These are phyloP conservation scores for Erebia palarica DNA, from an alignment of 2,888 invertebrate species.

Conservation along the genomic window DNA sequence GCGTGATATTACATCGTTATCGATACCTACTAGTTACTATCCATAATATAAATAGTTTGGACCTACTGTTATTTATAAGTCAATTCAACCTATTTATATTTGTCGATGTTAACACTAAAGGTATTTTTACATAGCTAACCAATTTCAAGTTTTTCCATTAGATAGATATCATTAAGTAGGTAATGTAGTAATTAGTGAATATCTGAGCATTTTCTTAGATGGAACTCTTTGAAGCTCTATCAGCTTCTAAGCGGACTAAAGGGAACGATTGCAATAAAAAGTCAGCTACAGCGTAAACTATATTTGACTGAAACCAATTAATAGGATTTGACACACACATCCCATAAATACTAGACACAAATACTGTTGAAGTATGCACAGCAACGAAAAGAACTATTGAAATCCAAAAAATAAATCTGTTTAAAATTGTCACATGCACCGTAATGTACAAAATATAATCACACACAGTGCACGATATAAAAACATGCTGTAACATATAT, in stretches of 20 bases:
- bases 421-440: neutral
- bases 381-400: too few species aligned
- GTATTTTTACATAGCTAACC: too few species aligned
- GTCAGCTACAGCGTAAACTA: too few species aligned
- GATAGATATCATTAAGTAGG: too few species aligned
- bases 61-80: too few species aligned
- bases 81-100: too few species aligned
- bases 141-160: too few species aligned
- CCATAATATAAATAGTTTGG: too few species aligned
- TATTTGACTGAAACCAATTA: too few species aligned
- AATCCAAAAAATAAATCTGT: neutral
- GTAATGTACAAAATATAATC: neutral
- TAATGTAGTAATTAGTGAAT: neutral
- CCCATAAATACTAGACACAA: neutral
- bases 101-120: neutral
- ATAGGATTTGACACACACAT: neutral
- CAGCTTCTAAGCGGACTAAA: neutral
- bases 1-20: slow-evolving; percentile 34
- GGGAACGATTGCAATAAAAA: too few species aligned
- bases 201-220: neutral
- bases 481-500: neutral
- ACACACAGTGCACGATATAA: neutral
- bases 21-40: slow-evolving; percentile 26
- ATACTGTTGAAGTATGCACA: too few species aligned
- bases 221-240: too few species aligned